These are phyloP conservation scores for Apodemus agrarius DNA, from an alignment of 2,797 vertebrate genomes.

Conservation along the genomic window DNA sequence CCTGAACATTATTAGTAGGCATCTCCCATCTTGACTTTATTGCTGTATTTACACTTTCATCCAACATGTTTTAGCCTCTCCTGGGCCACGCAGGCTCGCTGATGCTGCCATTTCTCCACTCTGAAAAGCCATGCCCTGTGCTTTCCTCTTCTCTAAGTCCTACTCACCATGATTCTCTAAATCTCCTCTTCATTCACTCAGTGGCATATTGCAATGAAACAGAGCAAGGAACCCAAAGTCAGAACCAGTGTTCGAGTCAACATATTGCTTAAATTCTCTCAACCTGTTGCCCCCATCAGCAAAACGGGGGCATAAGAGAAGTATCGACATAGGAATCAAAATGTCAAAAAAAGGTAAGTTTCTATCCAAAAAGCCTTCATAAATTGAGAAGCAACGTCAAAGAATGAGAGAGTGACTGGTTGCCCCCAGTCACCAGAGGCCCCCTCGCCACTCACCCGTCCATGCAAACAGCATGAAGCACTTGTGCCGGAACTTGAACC, in stretches of 20 bases:
- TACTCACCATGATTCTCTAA: background rate
- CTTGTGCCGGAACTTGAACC: background rate
- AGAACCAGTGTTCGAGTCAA: background rate
- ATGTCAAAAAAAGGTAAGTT: background rate
- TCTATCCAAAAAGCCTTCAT: background rate
- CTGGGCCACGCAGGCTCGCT: background rate
- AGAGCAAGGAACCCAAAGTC: background rate
- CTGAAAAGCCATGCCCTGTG: background rate
- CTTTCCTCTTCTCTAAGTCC: constrained; percentile 13
- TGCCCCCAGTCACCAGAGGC: background rate
- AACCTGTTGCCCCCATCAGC: background rate
- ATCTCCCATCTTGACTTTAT: background rate
- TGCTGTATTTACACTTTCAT: background rate
- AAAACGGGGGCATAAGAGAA: constrained; percentile 11
- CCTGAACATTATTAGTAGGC: background rate
- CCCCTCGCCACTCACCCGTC: background rate
- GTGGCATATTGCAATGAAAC: background rate
- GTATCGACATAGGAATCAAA: background rate
- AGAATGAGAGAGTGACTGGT: background rate
- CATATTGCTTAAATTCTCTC: background rate
- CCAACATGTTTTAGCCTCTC: background rate
- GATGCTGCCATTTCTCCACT: background rate
- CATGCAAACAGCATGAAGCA: background rate
- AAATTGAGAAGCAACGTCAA: background rate
- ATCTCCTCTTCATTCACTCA: background rate